phyloP scores from a whole-genome alignment of 2,113 vertebrate species.

The Vombatus ursinus region DNA sequence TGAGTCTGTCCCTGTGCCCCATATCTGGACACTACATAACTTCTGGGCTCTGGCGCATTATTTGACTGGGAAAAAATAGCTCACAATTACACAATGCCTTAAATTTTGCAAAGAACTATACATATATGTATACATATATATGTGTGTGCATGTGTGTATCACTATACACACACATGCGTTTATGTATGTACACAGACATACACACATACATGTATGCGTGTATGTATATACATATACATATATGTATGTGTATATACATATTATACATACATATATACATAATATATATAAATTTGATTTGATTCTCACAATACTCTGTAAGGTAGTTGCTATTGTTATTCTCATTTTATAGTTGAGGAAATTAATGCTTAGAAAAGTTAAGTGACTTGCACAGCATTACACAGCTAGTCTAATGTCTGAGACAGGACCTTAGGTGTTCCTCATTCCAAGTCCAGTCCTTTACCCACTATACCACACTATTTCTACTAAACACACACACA shows the following conservation, averaged over 20 bases:
- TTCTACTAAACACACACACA: neutral
- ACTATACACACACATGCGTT: no score
- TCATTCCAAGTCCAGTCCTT: neutral
- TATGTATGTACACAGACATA: no score
- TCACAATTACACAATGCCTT: neutral
- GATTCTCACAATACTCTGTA: neutral
- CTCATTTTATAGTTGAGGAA: neutral
- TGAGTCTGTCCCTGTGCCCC: neutral
- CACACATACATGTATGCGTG: no score
- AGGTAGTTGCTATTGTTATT: neutral
- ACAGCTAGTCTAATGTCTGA: neutral
- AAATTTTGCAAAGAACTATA: neutral
- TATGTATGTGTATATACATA: no score
- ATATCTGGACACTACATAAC: neutral
- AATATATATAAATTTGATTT: neutral
- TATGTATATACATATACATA: no score
- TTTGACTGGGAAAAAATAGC: neutral
- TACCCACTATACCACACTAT: neutral
- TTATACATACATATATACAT: no score
- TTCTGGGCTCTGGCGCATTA: neutral
- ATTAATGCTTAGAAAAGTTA: neutral
- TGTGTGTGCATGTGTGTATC: no score
- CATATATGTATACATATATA: no score
- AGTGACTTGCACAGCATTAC: neutral
- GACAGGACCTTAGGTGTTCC: neutral